Conservation (phyloP, 2,797 vertebrate species). For the Phataginus tetradactyla region DNA sequence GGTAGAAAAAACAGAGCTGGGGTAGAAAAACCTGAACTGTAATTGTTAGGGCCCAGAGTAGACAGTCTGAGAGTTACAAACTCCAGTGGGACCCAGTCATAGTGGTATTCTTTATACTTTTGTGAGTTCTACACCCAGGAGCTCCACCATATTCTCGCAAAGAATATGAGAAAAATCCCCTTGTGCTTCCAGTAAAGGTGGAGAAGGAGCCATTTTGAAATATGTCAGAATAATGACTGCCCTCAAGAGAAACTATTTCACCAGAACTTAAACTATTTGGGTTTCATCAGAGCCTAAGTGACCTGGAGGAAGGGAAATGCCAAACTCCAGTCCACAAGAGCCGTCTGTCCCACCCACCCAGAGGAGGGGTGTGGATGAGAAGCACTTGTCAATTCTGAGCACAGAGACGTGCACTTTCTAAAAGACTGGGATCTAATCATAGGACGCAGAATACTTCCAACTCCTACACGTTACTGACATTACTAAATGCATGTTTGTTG, state of each 20-base stretch:
- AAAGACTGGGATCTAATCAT: background rate
- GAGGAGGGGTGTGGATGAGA: background rate
- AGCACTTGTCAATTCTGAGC: background rate
- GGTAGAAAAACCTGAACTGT: background rate
- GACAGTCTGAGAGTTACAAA: background rate
- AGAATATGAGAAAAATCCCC: background rate
- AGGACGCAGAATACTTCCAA: background rate
- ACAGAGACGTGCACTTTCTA: background rate
- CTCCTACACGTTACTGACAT: background rate
- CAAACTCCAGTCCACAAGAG: background rate
- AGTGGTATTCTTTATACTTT: background rate
- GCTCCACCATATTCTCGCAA: background rate
- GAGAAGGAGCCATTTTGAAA: background rate
- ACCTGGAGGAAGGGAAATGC: background rate
- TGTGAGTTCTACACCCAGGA: background rate
- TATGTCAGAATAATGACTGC: background rate
- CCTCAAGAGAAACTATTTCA: background rate
- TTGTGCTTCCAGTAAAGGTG: background rate
- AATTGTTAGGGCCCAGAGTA: background rate
- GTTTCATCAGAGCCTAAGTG: background rate
- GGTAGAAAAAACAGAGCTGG: background rate
- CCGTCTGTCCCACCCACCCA: background rate
- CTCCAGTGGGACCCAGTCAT: background rate
- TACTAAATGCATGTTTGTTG: background rate
- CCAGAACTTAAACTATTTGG: background rate